These are phyloP conservation scores for Linurgus olivaceus DNA, from an alignment of 2,797 vertebrate genomes.

Conservation along the genomic window DNA sequence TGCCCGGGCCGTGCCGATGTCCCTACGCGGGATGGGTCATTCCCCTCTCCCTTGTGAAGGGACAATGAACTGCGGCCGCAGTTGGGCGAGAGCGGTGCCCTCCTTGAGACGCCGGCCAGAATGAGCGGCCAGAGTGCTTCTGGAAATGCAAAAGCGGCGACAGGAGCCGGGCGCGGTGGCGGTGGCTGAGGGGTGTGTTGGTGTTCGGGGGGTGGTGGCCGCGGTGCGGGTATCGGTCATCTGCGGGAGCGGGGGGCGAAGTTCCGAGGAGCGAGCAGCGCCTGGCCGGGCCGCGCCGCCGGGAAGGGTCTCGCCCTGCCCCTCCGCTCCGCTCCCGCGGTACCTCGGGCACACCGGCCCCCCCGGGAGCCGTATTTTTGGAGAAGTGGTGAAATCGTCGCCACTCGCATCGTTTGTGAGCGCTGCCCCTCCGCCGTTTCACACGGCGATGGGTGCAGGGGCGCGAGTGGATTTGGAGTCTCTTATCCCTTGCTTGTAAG, in stretches of 20 bases:
- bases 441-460: not conserved
- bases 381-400: not conserved
- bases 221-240: not conserved
- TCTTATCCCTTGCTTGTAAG: not conserved
- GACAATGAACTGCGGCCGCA: not conserved
- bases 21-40: not conserved
- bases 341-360: not conserved
- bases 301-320: not conserved
- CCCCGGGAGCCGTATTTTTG: not conserved
- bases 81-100: not conserved
- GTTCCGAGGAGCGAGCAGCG: not conserved
- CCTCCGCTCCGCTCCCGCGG: not conserved
- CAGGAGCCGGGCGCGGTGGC: not conserved
- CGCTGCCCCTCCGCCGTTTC: not conserved
- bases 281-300: not conserved
- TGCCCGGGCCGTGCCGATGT: not conserved
- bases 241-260: not conserved
- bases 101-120: not conserved
- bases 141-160: not conserved
- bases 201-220: not conserved
- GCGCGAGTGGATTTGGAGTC: not conserved
- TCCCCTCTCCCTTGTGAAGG: not conserved
- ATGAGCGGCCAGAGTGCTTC: not conserved
- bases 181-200: not conserved
- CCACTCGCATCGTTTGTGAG: not conserved